phyloP scores from a whole-genome alignment of 2,888 invertebrate species.

The Noctua comes region DNA sequence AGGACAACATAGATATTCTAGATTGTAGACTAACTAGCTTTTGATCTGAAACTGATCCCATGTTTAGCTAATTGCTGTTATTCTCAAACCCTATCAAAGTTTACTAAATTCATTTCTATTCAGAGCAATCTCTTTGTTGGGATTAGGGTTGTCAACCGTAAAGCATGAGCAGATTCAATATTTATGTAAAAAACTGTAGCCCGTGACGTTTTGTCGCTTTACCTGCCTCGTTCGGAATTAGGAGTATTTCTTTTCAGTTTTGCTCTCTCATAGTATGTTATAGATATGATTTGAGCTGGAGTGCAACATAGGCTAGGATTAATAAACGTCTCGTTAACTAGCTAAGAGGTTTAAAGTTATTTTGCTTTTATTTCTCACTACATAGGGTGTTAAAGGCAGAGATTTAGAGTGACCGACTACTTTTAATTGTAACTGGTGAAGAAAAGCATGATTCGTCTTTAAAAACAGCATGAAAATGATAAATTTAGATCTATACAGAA shows the following conservation, averaged over 20 bases:
- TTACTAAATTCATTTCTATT: conserved; percentile 57
- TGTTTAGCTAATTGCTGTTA: conserved; percentile 51
- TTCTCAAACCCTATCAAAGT: conserved; percentile 47
- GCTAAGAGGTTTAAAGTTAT: background rate
- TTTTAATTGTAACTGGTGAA: background rate
- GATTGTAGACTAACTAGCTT: conserved; percentile 11
- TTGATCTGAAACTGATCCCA: conserved; percentile 25
- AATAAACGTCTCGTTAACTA: background rate
- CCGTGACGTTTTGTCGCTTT: background rate
- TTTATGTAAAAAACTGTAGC: background rate
- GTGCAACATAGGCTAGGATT: background rate
- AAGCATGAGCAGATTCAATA: background rate
- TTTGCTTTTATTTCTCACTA: background rate
- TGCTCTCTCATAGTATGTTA: background rate
- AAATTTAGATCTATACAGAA: background rate
- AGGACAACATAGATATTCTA: conserved; percentile 1
- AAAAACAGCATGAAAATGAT: background rate
- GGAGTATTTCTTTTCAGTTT: background rate
- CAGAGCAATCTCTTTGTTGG: conserved; percentile 32
- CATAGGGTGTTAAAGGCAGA: background rate
- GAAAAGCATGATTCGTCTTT: background rate
- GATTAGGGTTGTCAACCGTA: conserved; percentile 29
- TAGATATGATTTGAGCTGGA: background rate
- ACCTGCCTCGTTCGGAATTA: background rate
- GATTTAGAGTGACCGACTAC: background rate